phyloP scores from a whole-genome alignment of 2,113 vertebrate species.

The Serinus canaria region DNA sequence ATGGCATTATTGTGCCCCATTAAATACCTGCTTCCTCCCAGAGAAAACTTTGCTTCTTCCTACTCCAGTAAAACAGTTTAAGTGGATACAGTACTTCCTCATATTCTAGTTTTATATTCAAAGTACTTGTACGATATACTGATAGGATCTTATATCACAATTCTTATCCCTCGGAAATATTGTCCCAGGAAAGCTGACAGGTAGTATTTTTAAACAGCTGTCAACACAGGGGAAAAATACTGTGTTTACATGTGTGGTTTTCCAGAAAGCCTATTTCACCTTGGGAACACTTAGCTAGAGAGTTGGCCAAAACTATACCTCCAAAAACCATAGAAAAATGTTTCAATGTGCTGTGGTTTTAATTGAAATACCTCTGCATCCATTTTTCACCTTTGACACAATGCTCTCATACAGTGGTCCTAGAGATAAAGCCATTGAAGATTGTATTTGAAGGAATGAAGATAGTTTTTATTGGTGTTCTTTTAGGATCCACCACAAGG shows the following conservation, averaged over 20 bases:
- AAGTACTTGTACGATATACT: neutral
- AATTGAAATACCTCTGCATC: neutral
- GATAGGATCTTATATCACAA: neutral
- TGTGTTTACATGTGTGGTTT: neutral
- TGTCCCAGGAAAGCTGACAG: neutral
- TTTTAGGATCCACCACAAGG: slow-evolving; percentile 53
- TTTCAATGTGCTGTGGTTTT: neutral
- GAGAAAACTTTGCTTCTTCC: neutral
- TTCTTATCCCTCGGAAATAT: neutral
- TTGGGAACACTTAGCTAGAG: neutral
- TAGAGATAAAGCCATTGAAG: slow-evolving; percentile 33
- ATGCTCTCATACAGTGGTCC: slow-evolving; percentile 17
- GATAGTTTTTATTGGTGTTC: slow-evolving; percentile 59
- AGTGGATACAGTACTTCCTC: neutral
- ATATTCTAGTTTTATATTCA: neutral
- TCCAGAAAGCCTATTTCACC: neutral
- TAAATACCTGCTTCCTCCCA: neutral
- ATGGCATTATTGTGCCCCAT: neutral
- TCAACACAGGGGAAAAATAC: neutral
- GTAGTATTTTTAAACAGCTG: neutral
- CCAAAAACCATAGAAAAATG: neutral
- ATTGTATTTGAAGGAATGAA: slow-evolving; percentile 52
- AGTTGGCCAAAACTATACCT: neutral
- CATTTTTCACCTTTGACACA: neutral
- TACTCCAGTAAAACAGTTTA: neutral